Evolutionary conservation across 2,797 vertebrate species (phyloP).

Genomic region (Trachurus trachurus): DNA sequence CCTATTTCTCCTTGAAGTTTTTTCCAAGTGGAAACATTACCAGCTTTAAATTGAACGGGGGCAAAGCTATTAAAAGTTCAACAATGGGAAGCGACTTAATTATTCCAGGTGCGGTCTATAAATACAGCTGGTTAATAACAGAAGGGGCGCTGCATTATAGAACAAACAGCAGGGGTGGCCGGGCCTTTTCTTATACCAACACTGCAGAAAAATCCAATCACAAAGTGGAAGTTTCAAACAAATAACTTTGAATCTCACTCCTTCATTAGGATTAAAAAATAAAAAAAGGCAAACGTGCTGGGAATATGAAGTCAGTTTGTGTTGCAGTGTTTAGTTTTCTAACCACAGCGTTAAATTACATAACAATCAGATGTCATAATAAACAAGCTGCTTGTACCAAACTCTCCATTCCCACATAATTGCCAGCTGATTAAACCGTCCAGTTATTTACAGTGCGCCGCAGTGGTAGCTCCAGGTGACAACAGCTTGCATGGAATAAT

Average conservation of each 20-base stretch:
- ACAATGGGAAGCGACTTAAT: constrained; percentile 50
- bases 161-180: constrained; percentile 22
- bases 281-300: not conserved
- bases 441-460: not conserved
- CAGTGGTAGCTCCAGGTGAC: constrained; percentile 27
- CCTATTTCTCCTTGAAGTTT: not conserved
- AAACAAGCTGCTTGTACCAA: not conserved
- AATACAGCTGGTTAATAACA: constrained; percentile 52
- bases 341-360: constrained; percentile 1
- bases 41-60: constrained; percentile 46
- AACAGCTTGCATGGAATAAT: constrained; percentile 22
- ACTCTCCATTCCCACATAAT: not conserved
- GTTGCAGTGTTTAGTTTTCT: not conserved
- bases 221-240: constrained; percentile 19
- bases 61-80: constrained; percentile 41
- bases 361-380: not conserved
- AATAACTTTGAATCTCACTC: constrained; percentile 1
- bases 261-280: constrained; percentile 3
- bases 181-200: constrained; percentile 5
- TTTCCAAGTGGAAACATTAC: constrained; percentile 23
- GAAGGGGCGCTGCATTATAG: constrained; percentile 19
- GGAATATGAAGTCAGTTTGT: not conserved
- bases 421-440: not conserved
- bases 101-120: constrained; percentile 43
- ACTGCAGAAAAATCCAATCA: constrained; percentile 1